Base-by-base conservation (phyloP, 2,113 vertebrate genomes). In the Gnathonemus echidnorhynchus region DNA sequence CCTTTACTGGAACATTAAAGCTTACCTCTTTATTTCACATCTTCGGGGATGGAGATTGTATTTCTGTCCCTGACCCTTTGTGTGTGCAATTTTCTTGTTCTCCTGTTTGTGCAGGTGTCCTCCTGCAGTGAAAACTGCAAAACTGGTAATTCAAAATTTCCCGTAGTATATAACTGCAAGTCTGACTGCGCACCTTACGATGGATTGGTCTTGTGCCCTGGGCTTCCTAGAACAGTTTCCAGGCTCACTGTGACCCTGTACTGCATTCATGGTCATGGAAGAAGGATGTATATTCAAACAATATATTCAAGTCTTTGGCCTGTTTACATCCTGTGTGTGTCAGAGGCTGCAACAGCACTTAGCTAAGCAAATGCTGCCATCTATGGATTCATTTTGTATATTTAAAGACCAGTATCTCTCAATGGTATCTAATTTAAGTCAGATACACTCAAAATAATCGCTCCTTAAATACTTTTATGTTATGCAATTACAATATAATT, bases 311-410 rank as follows among this genome's bases (percentile, higher is more conserved):
- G 13, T 27, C 48, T 86, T 27, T 24, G 46, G 83, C 83, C 21
- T 46, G 39, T 86, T 49, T 86, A 49, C 9, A 86, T 48, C 21
- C 84, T 13, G 7, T 48, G 27, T n/a, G 45, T 31, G 24, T 11
- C 15, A 86, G 42, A 48, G 84, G 45, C 84, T 86, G n/a, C 48
- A 13, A 86, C 11, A 48, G n/a, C 45, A 49, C 9, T 88, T 10
- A 77, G 19, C 13, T 50, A 50, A 83, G 66, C 89, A 31, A 89
- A 90, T 35, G 45, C 52, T 90, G 90, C 88, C 90, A 80, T 87
- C 85, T 90, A 80, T 85, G 87, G 90, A 88, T 74, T 77, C 13
- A 52, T 46, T 86, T 86, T 24, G 31, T 80, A 80, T 19, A 17
- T 17, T 80, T 80, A 42, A 77, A 80, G 35, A 35, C 74, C 35